Evolutionary conservation across 2,888 invertebrate species (phyloP).

Genomic region (Seladonia tumulorum): DNA sequence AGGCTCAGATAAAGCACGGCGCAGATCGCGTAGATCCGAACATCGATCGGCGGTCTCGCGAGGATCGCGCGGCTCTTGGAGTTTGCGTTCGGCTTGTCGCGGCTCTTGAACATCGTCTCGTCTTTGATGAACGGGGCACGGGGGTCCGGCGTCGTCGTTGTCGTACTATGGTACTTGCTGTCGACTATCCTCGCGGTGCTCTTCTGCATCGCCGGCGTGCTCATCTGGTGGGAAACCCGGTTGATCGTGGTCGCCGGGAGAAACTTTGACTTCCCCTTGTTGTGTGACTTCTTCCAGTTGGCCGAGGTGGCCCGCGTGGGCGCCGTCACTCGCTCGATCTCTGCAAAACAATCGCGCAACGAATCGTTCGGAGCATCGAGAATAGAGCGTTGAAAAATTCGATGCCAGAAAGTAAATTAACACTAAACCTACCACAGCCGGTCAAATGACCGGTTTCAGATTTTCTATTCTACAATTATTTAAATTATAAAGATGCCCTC

Average conservation of each 20-base stretch:
- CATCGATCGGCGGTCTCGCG: conserved; percentile 23
- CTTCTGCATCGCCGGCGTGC: conserved; percentile 79
- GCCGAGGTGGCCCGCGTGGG: conserved; percentile 74
- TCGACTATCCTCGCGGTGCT: conserved; percentile 76
- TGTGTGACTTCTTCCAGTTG: conserved; percentile 72
- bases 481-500: no score
- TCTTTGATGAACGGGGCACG: conserved; percentile 77
- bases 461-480: no score
- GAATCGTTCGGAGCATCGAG: neutral
- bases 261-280: conserved; percentile 74
- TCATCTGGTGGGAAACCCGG: conserved; percentile 76
- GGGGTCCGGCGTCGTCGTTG: conserved; percentile 76
- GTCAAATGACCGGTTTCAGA: no score
- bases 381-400: neutral
- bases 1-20: conserved; percentile 64
- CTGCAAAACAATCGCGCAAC: conserved; percentile 67
- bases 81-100: conserved; percentile 71
- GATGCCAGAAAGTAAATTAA: neutral
- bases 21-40: conserved; percentile 54
- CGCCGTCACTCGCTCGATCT: conserved; percentile 75
- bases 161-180: conserved; percentile 73
- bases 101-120: conserved; percentile 78
- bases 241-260: conserved; percentile 74
- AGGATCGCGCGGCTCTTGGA: conserved; percentile 58
- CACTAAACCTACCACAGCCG: no score